These are phyloP conservation scores for Tragopan temminckii DNA, from an alignment of 2,797 vertebrate species.

Conservation along the genomic window DNA sequence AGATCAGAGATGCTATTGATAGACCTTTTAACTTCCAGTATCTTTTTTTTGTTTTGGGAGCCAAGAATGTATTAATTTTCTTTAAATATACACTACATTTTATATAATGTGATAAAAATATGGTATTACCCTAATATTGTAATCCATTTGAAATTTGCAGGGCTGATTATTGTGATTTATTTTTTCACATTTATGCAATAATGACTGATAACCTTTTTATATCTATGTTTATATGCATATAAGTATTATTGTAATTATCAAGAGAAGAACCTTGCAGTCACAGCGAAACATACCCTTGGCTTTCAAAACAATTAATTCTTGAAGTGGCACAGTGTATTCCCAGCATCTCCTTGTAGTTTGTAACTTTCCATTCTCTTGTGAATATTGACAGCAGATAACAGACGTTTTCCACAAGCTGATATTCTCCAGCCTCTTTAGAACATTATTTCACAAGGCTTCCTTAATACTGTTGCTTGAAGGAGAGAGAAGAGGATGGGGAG, in stretches of 20 bases:
- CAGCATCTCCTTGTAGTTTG: neutral
- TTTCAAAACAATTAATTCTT: conserved; percentile 16
- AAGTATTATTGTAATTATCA: neutral
- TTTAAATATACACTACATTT: neutral
- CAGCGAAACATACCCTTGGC: neutral
- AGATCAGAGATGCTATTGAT: neutral
- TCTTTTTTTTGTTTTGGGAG: conserved; percentile 22
- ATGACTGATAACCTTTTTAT: neutral
- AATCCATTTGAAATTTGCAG: neutral
- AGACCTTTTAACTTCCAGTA: neutral
- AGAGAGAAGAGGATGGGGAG: neutral
- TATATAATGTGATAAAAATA: neutral
- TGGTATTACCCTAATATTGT: neutral
- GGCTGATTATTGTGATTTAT: neutral
- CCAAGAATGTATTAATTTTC: neutral
- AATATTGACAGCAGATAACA: neutral
- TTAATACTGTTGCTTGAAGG: neutral
- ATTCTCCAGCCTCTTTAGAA: neutral
- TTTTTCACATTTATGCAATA: neutral
- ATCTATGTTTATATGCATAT: neutral
- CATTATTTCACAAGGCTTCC: neutral
- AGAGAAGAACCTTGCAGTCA: neutral
- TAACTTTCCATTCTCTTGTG: neutral
- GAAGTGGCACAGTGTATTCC: neutral
- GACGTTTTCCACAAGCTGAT: neutral